Conservation (phyloP, 2,113 vertebrate species). For the Vicugna pacos region DNA sequence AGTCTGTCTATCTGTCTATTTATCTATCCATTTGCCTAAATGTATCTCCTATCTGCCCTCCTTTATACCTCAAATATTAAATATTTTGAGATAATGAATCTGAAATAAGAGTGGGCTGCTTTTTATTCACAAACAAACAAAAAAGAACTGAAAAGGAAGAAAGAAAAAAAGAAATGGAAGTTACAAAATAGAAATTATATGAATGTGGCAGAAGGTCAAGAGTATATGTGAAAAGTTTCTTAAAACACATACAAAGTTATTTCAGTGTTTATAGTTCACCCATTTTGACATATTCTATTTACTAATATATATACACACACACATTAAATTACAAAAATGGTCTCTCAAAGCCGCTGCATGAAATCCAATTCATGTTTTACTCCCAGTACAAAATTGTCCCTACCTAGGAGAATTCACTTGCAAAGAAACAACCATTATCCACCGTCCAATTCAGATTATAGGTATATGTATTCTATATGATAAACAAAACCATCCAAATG, state of each 20-base stretch:
- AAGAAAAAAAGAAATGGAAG: neutral
- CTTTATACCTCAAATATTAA: neutral
- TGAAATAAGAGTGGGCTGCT: neutral
- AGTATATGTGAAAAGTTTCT: neutral
- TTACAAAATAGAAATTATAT: neutral
- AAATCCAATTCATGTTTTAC: neutral
- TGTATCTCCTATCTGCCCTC: neutral
- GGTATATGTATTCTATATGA: neutral
- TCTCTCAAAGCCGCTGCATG: neutral
- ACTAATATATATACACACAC: too few relatives aligned
- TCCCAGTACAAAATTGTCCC: neutral
- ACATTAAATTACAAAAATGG: neutral
- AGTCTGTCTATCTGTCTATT: too few relatives aligned
- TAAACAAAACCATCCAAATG: neutral
- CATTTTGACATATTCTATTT: neutral
- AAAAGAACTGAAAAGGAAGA: neutral
- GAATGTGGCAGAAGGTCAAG: neutral
- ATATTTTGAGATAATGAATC: neutral
- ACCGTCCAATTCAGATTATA: neutral
- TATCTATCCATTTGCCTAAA: neutral
- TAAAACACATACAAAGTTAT: neutral
- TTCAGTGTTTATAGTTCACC: neutral
- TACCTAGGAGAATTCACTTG: neutral
- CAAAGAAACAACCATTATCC: neutral
- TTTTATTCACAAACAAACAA: neutral